phyloP scores from a whole-genome alignment of 2,113 vertebrate species.

The Eudorcas thomsonii region DNA sequence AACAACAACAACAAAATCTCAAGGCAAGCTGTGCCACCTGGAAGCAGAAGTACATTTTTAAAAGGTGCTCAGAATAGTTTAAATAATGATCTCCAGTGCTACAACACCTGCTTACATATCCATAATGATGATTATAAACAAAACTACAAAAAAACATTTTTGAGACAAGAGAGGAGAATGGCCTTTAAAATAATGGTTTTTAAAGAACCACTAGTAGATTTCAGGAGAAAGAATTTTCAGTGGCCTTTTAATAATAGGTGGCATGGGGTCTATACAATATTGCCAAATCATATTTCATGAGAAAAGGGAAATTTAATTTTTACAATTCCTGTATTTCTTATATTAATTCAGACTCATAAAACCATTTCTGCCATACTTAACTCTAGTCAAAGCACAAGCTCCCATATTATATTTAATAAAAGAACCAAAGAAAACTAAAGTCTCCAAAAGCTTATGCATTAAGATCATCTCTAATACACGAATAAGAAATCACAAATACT shows the following conservation, averaged over 20 bases:
- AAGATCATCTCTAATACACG: constrained; percentile 50
- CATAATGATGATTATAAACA: neutral
- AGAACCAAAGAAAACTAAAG: constrained; percentile 44
- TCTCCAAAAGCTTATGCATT: constrained; percentile 48
- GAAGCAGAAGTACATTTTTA: neutral
- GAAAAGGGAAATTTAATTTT: constrained; percentile 71
- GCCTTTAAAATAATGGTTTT: constrained; percentile 16
- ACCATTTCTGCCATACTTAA: constrained; percentile 71
- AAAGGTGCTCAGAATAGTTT: constrained; percentile 25
- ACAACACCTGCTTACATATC: neutral
- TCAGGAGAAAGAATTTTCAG: constrained; percentile 29
- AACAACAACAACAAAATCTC: neutral
- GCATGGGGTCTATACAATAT: constrained; percentile 51
- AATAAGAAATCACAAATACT: constrained; percentile 82
- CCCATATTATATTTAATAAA: constrained; percentile 67
- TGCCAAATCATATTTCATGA: constrained; percentile 64
- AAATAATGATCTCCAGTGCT: neutral
- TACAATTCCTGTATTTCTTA: constrained; percentile 67
- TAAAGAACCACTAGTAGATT: constrained; percentile 8
- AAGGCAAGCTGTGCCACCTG: neutral
- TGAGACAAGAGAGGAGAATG: neutral
- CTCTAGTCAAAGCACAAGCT: constrained; percentile 64
- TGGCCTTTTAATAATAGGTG: constrained; percentile 66
- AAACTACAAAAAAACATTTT: neutral
- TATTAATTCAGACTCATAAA: constrained; percentile 70